phyloP scores from a whole-genome alignment of 1,140 invertebrate genomes.

The Pseudomyrmex gracilis region DNA sequence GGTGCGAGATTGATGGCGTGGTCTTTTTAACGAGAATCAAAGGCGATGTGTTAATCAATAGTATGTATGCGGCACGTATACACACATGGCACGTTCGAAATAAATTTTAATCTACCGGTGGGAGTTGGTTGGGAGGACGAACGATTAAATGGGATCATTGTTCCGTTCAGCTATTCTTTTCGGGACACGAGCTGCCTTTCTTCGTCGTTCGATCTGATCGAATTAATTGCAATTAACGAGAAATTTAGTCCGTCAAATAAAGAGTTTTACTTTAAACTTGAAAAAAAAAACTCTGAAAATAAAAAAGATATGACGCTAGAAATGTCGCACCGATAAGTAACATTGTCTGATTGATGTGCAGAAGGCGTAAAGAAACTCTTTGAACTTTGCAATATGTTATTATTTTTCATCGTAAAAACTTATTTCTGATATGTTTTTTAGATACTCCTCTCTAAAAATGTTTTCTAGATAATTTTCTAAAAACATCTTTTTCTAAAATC shows the following conservation, averaged over 20 bases:
- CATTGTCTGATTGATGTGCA: no score
- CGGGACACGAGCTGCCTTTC: not conserved
- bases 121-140: not conserved
- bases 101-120: conserved; percentile 36
- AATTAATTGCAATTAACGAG: conserved; percentile 47
- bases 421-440: no score
- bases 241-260: conserved; percentile 35
- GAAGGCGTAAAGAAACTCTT: no score
- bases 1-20: conserved; percentile 36
- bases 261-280: no score
- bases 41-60: conserved; percentile 37
- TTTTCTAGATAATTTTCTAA: no score
- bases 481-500: no score
- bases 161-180: conserved; percentile 47
- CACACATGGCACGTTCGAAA: conserved; percentile 23
- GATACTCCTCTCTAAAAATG: no score
- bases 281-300: no score
- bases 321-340: no score
- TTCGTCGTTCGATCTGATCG: not conserved
- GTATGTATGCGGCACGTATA: not conserved
- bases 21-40: conserved; percentile 38
- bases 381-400: no score
- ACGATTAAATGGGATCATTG: conserved; percentile 47
- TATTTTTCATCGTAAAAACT: no score
- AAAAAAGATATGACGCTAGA: no score